Base-by-base conservation (phyloP, 2,113 vertebrate genomes). In the Burhinus bistriatus region DNA sequence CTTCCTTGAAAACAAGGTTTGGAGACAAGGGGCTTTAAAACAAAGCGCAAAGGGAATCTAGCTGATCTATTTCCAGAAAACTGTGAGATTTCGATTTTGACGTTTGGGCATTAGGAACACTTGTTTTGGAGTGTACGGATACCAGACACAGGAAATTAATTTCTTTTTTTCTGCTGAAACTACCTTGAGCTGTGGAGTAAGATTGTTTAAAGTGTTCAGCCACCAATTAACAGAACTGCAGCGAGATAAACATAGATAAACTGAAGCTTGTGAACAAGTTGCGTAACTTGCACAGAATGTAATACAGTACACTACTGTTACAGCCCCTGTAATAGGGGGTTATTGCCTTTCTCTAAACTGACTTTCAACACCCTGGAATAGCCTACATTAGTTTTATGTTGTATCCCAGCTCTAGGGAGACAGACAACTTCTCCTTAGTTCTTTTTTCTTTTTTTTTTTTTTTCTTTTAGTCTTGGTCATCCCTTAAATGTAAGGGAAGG, bases 101-200 rank as follows among this genome's bases (percentile, higher is more conserved):
- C 18, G 0, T 58, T 68, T 7, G 96, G 95, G 91, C 89, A 94
- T 95, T 94, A 94, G 88, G 82, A 95, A 66, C 83, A 5, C 82
- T 83, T n/a, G 79, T 62, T 90, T 21, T 32, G 91, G 86, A 90
- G 83, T 6, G 68, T 76, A 10, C 73, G 26, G 91, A 21, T 51
- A 70, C 45, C 77, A 66, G 92, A n/a, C 76, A 20, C n/a, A 9
- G 90, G 87, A 78, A 42, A 34, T 9, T 11, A 57, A 22, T 19
- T 51, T 19, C 44, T 42, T n/a, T 69, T 64, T 81, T 78, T n/a
- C 78, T 81, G 83, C 92, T 95, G 91, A 79, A 83, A 34, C 59
- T 66, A 12, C 90, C 70, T 72, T 73, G 92, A 89, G 83, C 77
- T 85, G 80, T 45, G 77, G 51, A 80, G 69, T 75, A 26, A 83